Conservation (phyloP, 2,797 vertebrate species). For the Urophycis tenuis region DNA sequence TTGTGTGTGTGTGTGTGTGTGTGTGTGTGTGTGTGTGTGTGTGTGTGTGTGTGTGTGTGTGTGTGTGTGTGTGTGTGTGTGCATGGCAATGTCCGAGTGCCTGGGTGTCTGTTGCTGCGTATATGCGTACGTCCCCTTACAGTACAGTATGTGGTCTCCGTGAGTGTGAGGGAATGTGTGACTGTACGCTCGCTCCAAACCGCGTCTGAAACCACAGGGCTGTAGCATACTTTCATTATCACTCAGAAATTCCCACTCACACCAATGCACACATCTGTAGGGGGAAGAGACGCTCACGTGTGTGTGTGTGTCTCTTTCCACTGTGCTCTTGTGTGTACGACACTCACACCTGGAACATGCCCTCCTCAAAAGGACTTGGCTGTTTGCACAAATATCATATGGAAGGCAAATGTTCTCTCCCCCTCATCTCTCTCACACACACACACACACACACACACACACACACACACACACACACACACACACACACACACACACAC, state of each 20-base stretch:
- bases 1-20: constrained; percentile 15
- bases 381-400: constrained; percentile 41
- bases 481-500: neutral
- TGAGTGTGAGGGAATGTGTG: constrained; percentile 47
- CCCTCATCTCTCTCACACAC: neutral
- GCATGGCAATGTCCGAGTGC: neutral
- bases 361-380: constrained; percentile 11
- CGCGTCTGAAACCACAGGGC: constrained; percentile 42
- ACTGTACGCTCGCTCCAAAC: constrained; percentile 33
- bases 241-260: constrained; percentile 37
- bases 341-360: constrained; percentile 1
- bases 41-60: constrained; percentile 24
- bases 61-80: constrained; percentile 14
- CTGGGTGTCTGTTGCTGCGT: neutral
- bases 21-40: constrained; percentile 20
- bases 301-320: constrained; percentile 1
- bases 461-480: neutral
- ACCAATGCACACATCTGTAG: constrained; percentile 8
- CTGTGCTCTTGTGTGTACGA: neutral
- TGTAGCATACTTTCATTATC: constrained; percentile 51
- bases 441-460: neutral
- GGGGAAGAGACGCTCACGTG: neutral
- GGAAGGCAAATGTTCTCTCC: constrained; percentile 20
- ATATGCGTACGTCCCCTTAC: constrained; percentile 25
- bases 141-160: constrained; percentile 25